Evolutionary conservation across 2,797 vertebrate species (phyloP), one percentile per base, ranked within the genome.

Genomic region (Acropternis orthonyx): DNA sequence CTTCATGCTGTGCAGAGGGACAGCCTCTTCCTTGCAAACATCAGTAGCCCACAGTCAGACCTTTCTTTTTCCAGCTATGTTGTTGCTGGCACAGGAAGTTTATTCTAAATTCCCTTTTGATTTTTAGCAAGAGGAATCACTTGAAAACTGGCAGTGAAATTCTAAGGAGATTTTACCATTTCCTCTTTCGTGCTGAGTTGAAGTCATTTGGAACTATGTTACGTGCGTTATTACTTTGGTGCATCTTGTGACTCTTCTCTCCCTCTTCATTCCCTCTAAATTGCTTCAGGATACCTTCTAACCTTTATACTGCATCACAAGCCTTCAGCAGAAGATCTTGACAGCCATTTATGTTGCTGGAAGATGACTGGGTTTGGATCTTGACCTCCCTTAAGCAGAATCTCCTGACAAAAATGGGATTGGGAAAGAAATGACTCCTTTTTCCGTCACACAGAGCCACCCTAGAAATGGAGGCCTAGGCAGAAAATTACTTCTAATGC

Each of bases 361-460:
- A 97, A 95, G 95, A 96, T 96, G 95, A 96, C 93, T 95, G 95
- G 89, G 89, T 93, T 96, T 97, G 96, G 95, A 97, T 96, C 92
- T 97, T 96, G 96, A 55, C 94, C 94, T 96, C 88, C 91, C 82
- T 92, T 96, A 97, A 95, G 58, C 94, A 97, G 93, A 79, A 97
- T 86, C 95, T 96, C 48, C 95, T 96, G 93, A 77, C 85, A 96
- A 93, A 97, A 94, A 56, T 92, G 91, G 85, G 95, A 95, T 97
- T 96, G 91, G 94, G 95, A 95, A 96, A 95, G 96, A 95, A 71
- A 93, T 95, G 94, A 59, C 89, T 84, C 61, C 69, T 93, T 77
- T 96, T 95, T 95, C 86, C 92, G 81, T 92, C 92, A 92, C 73
- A 83, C 69, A 96, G 76, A 93, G 58, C 69, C n/a, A 69, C 67